Evolutionary conservation across 2,797 vertebrate genomes (phyloP).

Genomic region (Pseudomugil gertrudae): DNA sequence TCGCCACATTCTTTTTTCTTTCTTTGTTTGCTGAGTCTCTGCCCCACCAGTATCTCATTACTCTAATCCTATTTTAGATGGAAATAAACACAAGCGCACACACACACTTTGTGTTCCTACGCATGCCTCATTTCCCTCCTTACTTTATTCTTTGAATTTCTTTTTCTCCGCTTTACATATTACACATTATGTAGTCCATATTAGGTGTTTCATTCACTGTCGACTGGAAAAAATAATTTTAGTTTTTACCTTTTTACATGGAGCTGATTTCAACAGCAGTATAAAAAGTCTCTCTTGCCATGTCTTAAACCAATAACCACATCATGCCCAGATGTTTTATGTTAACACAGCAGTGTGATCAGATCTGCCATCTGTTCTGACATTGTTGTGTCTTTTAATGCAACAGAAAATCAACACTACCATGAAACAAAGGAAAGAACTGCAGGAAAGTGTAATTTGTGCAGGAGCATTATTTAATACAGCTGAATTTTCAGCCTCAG

Average conservation of each 20-base stretch:
- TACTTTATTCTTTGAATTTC: background rate
- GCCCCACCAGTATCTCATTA: conserved; percentile 66
- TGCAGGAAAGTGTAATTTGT: background rate
- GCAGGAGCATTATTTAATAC: background rate
- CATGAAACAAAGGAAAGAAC: background rate
- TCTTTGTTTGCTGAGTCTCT: conserved; percentile 47
- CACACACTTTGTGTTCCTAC: conserved; percentile 18
- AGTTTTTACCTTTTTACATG: background rate
- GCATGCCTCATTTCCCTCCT: background rate
- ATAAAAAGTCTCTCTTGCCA: background rate
- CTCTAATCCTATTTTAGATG: conserved; percentile 60
- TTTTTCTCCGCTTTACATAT: background rate
- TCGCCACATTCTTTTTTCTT: background rate
- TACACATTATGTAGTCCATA: background rate
- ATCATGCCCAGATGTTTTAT: background rate
- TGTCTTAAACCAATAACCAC: background rate
- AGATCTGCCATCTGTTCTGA: background rate
- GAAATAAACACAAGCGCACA: conserved; percentile 39
- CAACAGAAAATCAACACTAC: background rate
- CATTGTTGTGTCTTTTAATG: background rate
- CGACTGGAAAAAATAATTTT: background rate
- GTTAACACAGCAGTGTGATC: background rate
- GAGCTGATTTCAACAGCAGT: background rate
- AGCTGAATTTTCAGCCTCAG: conserved; percentile 42
- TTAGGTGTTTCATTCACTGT: background rate